Percentiles rank a stretch among this genome's conserved stretches.
Conservation (phyloP, 2,797 vertebrate genomes). For the Lerista edwardsae region DNA sequence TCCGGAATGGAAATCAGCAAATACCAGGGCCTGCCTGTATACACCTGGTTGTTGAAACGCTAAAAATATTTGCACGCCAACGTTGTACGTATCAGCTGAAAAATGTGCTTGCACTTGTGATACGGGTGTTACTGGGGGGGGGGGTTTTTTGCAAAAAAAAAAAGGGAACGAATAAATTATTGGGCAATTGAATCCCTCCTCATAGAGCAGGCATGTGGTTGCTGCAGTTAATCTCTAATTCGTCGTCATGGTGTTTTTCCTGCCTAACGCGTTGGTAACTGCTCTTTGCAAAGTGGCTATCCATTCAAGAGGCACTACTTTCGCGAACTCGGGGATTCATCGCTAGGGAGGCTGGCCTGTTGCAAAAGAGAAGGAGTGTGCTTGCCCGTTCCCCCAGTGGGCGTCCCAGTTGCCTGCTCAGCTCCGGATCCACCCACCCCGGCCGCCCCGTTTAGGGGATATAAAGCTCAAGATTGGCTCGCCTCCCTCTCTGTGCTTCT, state of each 20-base stretch:
- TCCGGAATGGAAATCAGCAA: too few relatives aligned
- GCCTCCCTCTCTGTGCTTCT: not conserved
- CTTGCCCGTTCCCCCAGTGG: not conserved
- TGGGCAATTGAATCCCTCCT: too few relatives aligned
- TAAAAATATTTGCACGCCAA: not conserved
- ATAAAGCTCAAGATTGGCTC: conserved; percentile 42
- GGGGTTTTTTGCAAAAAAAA: too few relatives aligned
- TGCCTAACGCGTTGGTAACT: too few relatives aligned
- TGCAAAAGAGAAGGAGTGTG: not conserved
- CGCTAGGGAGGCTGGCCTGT: too few relatives aligned
- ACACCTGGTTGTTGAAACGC: not conserved
- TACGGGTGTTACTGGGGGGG: too few relatives aligned
- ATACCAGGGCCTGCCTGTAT: too few relatives aligned
- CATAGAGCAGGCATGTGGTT: too few relatives aligned
- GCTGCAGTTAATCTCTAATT: not conserved
- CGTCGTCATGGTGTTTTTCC: not conserved
- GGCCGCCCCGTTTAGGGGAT: conserved; percentile 17
- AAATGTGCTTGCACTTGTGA: not conserved
- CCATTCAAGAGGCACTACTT: not conserved
- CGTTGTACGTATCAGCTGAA: not conserved
- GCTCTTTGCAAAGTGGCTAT: too few relatives aligned
- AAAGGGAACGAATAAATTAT: too few relatives aligned
- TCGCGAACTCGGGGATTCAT: not conserved
- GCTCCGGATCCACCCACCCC: not conserved
- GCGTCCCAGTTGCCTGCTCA: not conserved